Evolutionary conservation across 2,113 vertebrate species (phyloP).

Genomic region (Nothobranchius kuhntae): DNA sequence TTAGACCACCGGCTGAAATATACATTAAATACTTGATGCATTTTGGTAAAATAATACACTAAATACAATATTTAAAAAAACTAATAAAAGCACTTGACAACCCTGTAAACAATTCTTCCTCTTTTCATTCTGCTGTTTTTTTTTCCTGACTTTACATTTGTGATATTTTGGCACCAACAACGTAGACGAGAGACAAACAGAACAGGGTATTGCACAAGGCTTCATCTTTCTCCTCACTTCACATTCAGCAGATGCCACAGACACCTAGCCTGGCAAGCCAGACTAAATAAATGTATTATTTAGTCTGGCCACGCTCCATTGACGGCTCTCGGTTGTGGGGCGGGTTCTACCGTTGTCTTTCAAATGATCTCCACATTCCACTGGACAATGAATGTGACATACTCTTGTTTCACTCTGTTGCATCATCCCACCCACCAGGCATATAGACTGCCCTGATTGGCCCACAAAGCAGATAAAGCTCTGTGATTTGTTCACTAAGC

Average conservation of each 20-base stretch:
- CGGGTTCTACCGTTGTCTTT: too few relatives aligned
- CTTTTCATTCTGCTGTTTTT: neutral
- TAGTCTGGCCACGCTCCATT: too few relatives aligned
- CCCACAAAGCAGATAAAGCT: too few relatives aligned
- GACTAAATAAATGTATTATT: too few relatives aligned
- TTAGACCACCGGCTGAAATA: constrained; percentile 51
- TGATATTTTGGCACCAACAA: constrained; percentile 38
- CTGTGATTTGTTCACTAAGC: too few relatives aligned
- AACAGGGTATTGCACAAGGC: constrained; percentile 35
- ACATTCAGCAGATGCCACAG: constrained; percentile 40
- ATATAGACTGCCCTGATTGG: too few relatives aligned
- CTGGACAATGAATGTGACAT: too few relatives aligned
- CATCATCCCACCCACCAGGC: too few relatives aligned
- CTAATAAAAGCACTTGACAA: constrained; percentile 66
- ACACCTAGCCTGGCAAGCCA: too few relatives aligned
- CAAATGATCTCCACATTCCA: too few relatives aligned
- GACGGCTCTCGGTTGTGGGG: too few relatives aligned
- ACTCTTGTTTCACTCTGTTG: too few relatives aligned
- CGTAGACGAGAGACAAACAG: constrained; percentile 24
- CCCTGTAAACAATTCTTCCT: constrained; percentile 56
- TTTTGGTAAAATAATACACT: constrained; percentile 63
- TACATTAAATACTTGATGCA: constrained; percentile 58
- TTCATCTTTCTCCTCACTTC: constrained; percentile 35
- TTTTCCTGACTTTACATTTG: neutral
- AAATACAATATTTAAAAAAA: constrained; percentile 57